Percentiles rank a stretch among this genome's conserved stretches.
Conservation (phyloP, 2,797 vertebrate species). For the Euphonia xanthogaster region DNA sequence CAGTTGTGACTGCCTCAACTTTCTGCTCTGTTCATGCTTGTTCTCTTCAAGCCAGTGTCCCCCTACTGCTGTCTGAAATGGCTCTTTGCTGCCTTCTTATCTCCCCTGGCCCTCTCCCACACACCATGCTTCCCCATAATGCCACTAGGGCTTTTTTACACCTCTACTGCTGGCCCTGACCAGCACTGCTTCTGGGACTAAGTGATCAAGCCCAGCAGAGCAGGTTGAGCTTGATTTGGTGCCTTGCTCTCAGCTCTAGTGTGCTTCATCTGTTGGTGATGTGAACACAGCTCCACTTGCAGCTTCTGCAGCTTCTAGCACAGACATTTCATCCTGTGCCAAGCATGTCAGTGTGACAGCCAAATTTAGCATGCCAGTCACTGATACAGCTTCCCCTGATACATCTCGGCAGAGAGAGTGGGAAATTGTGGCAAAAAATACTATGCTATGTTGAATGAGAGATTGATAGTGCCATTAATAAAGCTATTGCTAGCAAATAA, state of each 20-base stretch:
- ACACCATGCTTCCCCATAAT: accelerated
- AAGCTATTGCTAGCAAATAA: slow-evolving; percentile 38
- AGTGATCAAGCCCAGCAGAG: not conserved
- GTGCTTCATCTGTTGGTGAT: not conserved
- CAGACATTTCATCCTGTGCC: slow-evolving; percentile 18
- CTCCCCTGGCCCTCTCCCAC: not conserved
- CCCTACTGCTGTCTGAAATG: not conserved
- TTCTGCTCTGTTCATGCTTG: not conserved
- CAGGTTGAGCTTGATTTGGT: not conserved
- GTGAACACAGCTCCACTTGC: not conserved
- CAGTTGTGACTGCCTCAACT: not conserved
- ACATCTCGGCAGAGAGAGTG: not conserved
- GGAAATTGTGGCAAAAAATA: slow-evolving; percentile 33
- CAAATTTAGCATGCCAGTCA: slow-evolving; percentile 45
- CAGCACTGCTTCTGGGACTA: not conserved
- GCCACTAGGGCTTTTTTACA: not conserved
- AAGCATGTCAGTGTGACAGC: slow-evolving; percentile 52
- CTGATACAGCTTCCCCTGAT: not conserved
- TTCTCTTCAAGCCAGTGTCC: not conserved
- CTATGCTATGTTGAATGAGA: slow-evolving; percentile 22
- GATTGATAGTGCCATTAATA: slow-evolving; percentile 40
- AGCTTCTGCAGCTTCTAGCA: slow-evolving; percentile 3
- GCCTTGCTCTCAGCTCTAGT: not conserved
- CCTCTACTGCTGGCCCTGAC: not conserved
- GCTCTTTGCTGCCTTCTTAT: not conserved